Conservation (phyloP, 2,113 vertebrate species). For the Hyla sarda region DNA sequence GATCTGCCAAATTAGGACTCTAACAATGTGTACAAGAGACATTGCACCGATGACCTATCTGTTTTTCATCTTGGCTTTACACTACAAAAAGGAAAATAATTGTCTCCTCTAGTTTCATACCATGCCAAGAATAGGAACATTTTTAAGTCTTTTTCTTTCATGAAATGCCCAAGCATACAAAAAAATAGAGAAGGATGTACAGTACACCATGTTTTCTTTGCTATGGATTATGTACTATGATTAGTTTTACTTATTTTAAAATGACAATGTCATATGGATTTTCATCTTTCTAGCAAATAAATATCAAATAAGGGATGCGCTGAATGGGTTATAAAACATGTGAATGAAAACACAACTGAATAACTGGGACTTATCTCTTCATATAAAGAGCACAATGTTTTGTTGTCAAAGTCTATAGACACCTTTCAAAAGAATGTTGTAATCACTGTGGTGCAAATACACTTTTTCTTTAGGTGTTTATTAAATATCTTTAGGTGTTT, state of each 20-base stretch:
- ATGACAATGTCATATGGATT: background rate
- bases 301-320: background rate
- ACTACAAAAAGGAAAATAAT: conserved; percentile 61
- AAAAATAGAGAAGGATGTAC: conserved; percentile 27
- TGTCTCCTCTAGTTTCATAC: conserved; percentile 60
- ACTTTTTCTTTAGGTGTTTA: too few relatives aligned
- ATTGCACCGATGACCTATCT: conserved; percentile 58
- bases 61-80: conserved; percentile 59
- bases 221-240: background rate
- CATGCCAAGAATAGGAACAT: conserved; percentile 55
- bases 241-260: background rate
- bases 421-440: too few relatives aligned
- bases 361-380: background rate
- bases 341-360: too few relatives aligned
- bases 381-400: background rate
- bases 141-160: conserved; percentile 54
- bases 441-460: too few relatives aligned
- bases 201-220: conserved; percentile 36
- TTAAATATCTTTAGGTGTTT: too few relatives aligned
- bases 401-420: background rate
- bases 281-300: background rate
- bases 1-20: conserved; percentile 60
- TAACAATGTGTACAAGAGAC: conserved; percentile 59
- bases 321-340: too few relatives aligned
- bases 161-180: conserved; percentile 36